phyloP scores from a whole-genome alignment of 2,888 invertebrate species.

The Onthophagus sagittarius region DNA sequence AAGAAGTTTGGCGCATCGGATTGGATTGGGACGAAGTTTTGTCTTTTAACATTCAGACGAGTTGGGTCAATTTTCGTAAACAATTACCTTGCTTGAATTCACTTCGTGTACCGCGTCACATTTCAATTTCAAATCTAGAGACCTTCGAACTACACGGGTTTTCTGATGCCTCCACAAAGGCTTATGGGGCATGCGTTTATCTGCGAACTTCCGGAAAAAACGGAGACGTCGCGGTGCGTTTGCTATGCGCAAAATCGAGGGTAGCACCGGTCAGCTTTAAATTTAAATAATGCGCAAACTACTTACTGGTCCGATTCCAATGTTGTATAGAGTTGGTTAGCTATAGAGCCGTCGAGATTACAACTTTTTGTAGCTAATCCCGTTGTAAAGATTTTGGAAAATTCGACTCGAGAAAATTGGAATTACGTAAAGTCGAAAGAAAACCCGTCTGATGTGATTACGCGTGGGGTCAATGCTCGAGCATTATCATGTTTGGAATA shows the following conservation, averaged over 20 bases:
- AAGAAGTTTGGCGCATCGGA: neutral
- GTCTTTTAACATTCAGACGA: too few species aligned
- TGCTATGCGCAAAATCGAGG: constrained; percentile 10
- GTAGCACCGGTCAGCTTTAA: constrained; percentile 13
- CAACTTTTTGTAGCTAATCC: constrained; percentile 16
- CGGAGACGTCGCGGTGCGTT: neutral
- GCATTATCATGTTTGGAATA: neutral
- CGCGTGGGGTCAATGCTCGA: neutral
- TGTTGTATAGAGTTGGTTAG: neutral
- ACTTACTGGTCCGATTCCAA: constrained; percentile 4
- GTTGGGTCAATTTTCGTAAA: too few species aligned
- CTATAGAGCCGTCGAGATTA: neutral
- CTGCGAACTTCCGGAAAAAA: neutral
- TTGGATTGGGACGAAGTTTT: too few species aligned
- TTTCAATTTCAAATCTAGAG: too few species aligned
- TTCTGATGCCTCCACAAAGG: constrained; percentile 27
- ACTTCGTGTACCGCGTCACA: too few species aligned
- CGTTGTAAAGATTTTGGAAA: constrained; percentile 3
- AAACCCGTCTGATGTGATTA: constrained; percentile 14
- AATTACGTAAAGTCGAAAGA: constrained; percentile 9
- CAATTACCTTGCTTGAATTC: too few species aligned
- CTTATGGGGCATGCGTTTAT: constrained; percentile 28
- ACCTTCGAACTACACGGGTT: constrained; percentile 30
- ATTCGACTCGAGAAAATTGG: constrained; percentile 3
- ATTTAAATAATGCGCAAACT: neutral